Evolutionary conservation across 2,113 vertebrate genomes (phyloP).

Genomic region (Heptranchias perlo): DNA sequence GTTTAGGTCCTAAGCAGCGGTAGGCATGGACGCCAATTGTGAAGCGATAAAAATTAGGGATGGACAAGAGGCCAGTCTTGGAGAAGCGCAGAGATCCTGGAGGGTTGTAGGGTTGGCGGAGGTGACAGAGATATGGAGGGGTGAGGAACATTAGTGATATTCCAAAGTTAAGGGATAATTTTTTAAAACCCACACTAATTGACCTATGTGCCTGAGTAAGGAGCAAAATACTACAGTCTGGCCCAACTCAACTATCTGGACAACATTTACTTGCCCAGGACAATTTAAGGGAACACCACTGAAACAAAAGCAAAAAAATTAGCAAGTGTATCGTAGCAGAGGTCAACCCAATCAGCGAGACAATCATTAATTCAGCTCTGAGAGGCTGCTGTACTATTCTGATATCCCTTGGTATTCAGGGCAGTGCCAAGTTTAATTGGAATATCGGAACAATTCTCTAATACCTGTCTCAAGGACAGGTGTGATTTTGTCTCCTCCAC

Average conservation of each 20-base stretch:
- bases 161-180: neutral
- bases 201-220: neutral
- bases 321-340: neutral
- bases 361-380: neutral
- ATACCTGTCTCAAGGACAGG: conserved; percentile 3
- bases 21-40: too few relatives aligned
- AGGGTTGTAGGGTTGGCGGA: neutral
- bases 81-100: neutral
- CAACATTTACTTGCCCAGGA: neutral
- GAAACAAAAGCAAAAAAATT: conserved; percentile 13
- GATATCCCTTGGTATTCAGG: neutral
- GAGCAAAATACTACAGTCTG: neutral
- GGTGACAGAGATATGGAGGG: neutral
- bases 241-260: neutral
- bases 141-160: neutral
- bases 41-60: neutral
- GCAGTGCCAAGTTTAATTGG: conserved; percentile 13
- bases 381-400: neutral
- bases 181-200: neutral
- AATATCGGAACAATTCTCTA: conserved; percentile 5
- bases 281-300: neutral
- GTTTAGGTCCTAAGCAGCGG: neutral
- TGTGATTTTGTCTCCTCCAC: neutral
- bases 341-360: neutral
- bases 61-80: neutral